Base-by-base conservation (phyloP, 2,113 vertebrate species). In the Lynx canadensis region DNA sequence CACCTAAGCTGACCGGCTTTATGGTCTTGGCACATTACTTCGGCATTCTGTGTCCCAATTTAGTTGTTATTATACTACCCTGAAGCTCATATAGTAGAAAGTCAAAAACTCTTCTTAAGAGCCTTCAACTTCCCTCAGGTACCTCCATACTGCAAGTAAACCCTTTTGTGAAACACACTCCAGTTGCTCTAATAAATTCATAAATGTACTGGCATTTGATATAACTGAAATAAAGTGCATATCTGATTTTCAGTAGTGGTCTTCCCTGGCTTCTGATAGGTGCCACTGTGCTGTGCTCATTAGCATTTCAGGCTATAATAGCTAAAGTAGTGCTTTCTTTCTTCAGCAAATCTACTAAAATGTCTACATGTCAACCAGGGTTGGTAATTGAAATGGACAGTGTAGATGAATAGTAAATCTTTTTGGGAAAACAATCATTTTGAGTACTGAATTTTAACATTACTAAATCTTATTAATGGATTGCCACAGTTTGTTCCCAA, bases 61-160 rank as follows among this genome's bases (percentile, higher is more conserved):
- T 69, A 71, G 52, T 33, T 80, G 57, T 83, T 92, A 66, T 78
- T 92, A 82, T 71, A 79, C 33, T 73, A 83, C 31, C 63, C 45
- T 89, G 92, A 15, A 57, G 10, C 36, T 97, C 50, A 80, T 71
- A 95, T 92, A 87, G 38, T 23, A 87, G 80, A 98, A 92, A 86
- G 80, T 92, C 48, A 55, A 96, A 94, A 95, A 63, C 60, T 74
- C 36, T 85, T 65, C 55, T 57, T 36, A 60, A 97, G 48, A 92
- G 60, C 27, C 25, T 76, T 92, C 52, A 68, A 21, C 52, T 87
- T 86, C 79, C 94, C 45, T 94, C 45, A 48, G 74, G 33, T 82
- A 85, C 15, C 29, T 92, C 50, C 41, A 81, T 63, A 36, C 21
- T 66, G 7, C 45, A 84, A 93, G 97, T 41, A 89, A 76, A 71